A percentile compares a stretch with the other conserved stretches of the same genome.
Conservation (phyloP, 2,113 vertebrate genomes). For the Oreochromis aureus region DNA sequence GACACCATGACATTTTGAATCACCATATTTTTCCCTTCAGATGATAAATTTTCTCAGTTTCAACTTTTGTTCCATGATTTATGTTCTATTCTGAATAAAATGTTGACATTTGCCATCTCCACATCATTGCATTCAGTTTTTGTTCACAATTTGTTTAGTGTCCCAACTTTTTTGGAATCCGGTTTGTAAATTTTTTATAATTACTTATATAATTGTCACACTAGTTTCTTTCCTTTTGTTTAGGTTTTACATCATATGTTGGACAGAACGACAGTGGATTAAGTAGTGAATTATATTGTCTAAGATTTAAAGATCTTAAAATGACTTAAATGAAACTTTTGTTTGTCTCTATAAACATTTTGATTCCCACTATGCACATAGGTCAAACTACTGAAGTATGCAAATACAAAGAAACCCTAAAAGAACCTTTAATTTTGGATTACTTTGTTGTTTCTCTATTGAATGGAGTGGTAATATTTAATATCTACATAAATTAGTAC, state of each 20-base stretch:
- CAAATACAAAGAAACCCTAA: accelerated
- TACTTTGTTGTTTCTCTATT: not conserved
- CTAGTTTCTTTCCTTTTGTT: not conserved
- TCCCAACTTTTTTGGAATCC: too few relatives aligned
- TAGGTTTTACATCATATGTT: not conserved
- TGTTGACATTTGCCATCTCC: too few relatives aligned
- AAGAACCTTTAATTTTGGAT: not conserved
- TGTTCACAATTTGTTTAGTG: too few relatives aligned
- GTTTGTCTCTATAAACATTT: not conserved
- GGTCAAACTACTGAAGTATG: not conserved
- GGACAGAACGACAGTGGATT: not conserved
- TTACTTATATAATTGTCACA: not conserved
- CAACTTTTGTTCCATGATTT: too few relatives aligned
- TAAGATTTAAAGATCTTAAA: not conserved
- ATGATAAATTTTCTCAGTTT: too few relatives aligned
- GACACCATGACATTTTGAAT: too few relatives aligned
- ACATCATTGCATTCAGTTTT: too few relatives aligned
- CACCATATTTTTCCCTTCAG: too few relatives aligned
- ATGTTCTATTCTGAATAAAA: too few relatives aligned
- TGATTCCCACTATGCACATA: not conserved
- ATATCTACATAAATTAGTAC: not conserved
- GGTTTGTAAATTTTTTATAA: not conserved
- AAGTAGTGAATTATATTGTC: not conserved
- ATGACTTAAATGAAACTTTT: not conserved
- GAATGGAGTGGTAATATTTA: not conserved